phyloP scores from a whole-genome alignment of 2,888 invertebrate species.

The Drosophila kambysellisi region DNA sequence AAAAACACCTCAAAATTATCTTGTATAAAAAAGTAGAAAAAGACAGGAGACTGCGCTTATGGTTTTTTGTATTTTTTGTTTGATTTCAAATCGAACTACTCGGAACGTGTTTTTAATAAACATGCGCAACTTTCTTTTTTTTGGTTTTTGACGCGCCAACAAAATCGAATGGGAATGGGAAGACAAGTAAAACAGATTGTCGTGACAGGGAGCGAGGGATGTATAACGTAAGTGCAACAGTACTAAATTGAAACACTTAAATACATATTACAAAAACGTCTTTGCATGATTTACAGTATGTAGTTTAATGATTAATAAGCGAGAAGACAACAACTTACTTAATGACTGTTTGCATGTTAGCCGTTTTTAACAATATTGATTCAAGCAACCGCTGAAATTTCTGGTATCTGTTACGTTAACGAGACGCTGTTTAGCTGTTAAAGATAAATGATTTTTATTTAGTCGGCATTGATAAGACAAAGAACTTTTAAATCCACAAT shows the following conservation, averaged over 20 bases:
- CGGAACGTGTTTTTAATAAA: conserved; percentile 73
- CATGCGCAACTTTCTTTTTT: conserved; percentile 76
- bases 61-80: conserved; percentile 22
- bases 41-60: background rate
- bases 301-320: conserved; percentile 6
- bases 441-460: conserved; percentile 65
- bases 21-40: background rate
- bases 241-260: conserved; percentile 16
- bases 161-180: conserved; percentile 25
- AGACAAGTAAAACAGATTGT: conserved; percentile 4
- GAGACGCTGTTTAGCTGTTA: conserved; percentile 57
- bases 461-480: conserved; percentile 37
- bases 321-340: conserved; percentile 77
- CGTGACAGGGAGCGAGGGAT: background rate
- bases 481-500: conserved; percentile 28
- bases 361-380: conserved; percentile 63
- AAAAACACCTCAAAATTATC: background rate
- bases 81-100: conserved; percentile 36
- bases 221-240: conserved; percentile 11
- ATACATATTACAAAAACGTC: conserved; percentile 11
- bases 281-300: background rate
- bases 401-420: conserved; percentile 37
- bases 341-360: conserved; percentile 83
- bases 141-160: conserved; percentile 43
- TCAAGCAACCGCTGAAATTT: conserved; percentile 25